Percentiles rank a stretch among this genome's conserved stretches.
phyloP scores from a whole-genome alignment of 2,113 vertebrate species.

The pig (Sus scrofa) region DNA sequence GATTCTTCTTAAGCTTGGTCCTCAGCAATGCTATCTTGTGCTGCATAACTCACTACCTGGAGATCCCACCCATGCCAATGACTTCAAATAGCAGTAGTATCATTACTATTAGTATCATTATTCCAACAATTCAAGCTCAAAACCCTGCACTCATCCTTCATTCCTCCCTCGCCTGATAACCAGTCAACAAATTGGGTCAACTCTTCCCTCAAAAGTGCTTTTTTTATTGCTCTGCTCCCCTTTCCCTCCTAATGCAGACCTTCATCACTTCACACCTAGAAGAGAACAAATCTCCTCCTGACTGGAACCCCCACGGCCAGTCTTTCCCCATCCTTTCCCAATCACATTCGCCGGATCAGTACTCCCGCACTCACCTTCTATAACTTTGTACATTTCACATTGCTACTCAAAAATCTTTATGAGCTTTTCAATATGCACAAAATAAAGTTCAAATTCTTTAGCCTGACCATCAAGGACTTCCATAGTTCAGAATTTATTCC shows the following conservation, averaged over 20 bases:
- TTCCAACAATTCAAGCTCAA: neutral
- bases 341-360: neutral
- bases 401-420: neutral
- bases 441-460: slow-evolving; percentile 1
- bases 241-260: neutral
- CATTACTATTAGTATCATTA: neutral
- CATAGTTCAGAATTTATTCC: neutral
- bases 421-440: neutral
- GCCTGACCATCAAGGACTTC: neutral
- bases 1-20: neutral
- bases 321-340: neutral
- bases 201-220: neutral
- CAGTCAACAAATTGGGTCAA: neutral
- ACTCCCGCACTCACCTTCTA: neutral
- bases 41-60: neutral
- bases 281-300: neutral
- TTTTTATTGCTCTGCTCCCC: neutral
- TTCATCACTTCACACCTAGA: neutral
- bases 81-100: neutral
- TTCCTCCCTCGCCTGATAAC: neutral
- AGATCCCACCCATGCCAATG: neutral
- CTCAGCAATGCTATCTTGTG: neutral
- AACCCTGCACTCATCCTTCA: neutral
- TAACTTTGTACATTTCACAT: neutral
- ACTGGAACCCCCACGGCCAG: neutral